Percentiles rank a stretch among this genome's conserved stretches.
Conservation (phyloP, 1,140 invertebrate species). For the Leptonema lineaticorne region DNA sequence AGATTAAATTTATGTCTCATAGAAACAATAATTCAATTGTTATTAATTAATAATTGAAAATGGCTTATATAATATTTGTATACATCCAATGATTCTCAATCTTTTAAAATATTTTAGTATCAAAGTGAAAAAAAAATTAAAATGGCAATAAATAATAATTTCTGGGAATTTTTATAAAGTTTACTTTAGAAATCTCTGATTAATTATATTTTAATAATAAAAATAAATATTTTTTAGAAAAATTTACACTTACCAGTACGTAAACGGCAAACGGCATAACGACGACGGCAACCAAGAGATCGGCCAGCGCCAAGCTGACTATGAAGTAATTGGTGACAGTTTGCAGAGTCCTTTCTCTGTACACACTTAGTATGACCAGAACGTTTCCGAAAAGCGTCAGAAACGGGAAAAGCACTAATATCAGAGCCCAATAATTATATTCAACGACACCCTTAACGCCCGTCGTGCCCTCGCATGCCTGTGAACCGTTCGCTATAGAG, state of each 20-base stretch:
- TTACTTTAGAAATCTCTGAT: no score
- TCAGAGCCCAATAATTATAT: slow-evolving; percentile 81
- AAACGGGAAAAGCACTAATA: slow-evolving; percentile 86
- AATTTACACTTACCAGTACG: slow-evolving; percentile 77
- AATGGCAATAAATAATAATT: no score
- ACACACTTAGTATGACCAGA: slow-evolving; percentile 92
- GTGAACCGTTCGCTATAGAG: slow-evolving; percentile 44
- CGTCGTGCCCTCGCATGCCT: slow-evolving; percentile 35
- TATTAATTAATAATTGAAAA: no score
- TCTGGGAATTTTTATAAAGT: no score
- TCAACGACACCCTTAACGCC: slow-evolving; percentile 49
- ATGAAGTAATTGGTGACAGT: slow-evolving; percentile 99
- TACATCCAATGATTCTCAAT: no score
- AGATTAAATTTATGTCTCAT: no score
- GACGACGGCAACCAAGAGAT: slow-evolving; percentile 91
- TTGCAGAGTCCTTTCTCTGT: slow-evolving; percentile 84
- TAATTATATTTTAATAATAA: no score
- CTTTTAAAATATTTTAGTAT: no score
- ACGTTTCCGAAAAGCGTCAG: slow-evolving; percentile 96
- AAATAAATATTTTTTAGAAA: no score
- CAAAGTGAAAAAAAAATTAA: no score
- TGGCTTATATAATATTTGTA: no score
- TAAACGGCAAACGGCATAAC: slow-evolving; percentile 99
- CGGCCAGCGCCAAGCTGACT: slow-evolving; percentile 94
- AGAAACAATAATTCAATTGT: no score